Conservation (phyloP, 2,113 vertebrate species). For the Ginglymostoma cirratum region DNA sequence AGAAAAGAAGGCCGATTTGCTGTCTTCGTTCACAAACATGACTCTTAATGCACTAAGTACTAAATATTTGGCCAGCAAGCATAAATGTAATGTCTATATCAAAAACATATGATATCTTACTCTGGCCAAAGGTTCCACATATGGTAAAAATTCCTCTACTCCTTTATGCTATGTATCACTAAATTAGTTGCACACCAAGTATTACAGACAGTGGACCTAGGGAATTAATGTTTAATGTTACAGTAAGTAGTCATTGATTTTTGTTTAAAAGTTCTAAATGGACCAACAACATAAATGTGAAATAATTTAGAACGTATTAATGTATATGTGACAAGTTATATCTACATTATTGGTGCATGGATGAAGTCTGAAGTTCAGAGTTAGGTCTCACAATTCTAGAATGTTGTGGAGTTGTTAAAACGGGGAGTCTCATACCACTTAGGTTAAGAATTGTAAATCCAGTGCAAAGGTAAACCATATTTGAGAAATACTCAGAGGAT, state of each 20-base stretch:
- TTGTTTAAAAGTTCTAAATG: not conserved
- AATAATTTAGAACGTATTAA: not conserved
- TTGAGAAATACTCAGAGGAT: not conserved
- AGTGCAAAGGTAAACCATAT: not conserved
- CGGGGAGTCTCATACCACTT: not conserved
- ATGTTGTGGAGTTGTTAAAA: not conserved
- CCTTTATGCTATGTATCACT: not conserved
- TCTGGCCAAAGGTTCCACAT: not conserved
- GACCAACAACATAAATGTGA: not conserved
- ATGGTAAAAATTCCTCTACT: not conserved
- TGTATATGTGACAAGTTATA: not conserved
- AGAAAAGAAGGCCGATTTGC: not conserved
- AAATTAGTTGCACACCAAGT: not conserved
- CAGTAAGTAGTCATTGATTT: not conserved
- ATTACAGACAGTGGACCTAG: not conserved
- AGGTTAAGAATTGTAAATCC: not conserved
- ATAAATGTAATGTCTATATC: not conserved
- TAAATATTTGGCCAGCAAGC: not conserved
- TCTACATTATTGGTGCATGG: not conserved
- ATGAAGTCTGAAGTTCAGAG: not conserved
- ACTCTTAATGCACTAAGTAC: not conserved
- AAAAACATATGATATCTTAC: not conserved
- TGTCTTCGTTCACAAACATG: not conserved
- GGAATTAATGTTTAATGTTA: not conserved
- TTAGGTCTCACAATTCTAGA: not conserved